Evolutionary conservation across 2,888 invertebrate species (phyloP).

Genomic region (Petrophora chlorosata): DNA sequence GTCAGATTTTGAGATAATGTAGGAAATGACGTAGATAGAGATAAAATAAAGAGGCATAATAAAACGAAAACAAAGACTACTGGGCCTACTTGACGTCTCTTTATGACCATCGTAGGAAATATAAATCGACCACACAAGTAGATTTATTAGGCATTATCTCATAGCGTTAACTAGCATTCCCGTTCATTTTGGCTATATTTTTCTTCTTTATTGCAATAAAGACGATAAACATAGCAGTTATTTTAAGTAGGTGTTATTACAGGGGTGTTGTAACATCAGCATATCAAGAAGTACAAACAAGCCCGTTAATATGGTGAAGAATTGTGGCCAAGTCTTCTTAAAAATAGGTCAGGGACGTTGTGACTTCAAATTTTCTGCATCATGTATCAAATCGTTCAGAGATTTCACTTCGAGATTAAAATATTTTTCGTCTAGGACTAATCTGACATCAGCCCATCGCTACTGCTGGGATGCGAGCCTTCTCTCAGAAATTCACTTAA

Average conservation of each 20-base stretch:
- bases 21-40: slow-evolving; percentile 1
- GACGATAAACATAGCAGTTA: slow-evolving; percentile 18
- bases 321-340: too few relatives aligned
- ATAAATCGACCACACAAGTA: slow-evolving; percentile 9
- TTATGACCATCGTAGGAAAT: slow-evolving; percentile 3
- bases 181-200: not conserved
- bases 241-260: slow-evolving; percentile 11
- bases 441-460: too few relatives aligned
- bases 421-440: too few relatives aligned
- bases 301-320: too few relatives aligned
- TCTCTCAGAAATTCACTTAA: too few relatives aligned
- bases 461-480: too few relatives aligned
- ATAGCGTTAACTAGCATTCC: slow-evolving; percentile 2
- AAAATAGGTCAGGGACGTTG: too few relatives aligned
- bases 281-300: not conserved
- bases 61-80: slow-evolving; percentile 7
- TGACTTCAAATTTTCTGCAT: too few relatives aligned
- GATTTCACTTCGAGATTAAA: too few relatives aligned
- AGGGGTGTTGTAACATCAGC: not conserved
- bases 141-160: slow-evolving; percentile 4
- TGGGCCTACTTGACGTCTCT: not conserved
- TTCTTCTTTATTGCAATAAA: slow-evolving; percentile 19
- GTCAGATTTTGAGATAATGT: slow-evolving; percentile 6
- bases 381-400: too few relatives aligned
- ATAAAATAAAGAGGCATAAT: slow-evolving; percentile 3